Percentiles rank a stretch among this genome's conserved stretches.
phyloP scores from a whole-genome alignment of 2,113 vertebrate species.

The Bubo scandiacus region DNA sequence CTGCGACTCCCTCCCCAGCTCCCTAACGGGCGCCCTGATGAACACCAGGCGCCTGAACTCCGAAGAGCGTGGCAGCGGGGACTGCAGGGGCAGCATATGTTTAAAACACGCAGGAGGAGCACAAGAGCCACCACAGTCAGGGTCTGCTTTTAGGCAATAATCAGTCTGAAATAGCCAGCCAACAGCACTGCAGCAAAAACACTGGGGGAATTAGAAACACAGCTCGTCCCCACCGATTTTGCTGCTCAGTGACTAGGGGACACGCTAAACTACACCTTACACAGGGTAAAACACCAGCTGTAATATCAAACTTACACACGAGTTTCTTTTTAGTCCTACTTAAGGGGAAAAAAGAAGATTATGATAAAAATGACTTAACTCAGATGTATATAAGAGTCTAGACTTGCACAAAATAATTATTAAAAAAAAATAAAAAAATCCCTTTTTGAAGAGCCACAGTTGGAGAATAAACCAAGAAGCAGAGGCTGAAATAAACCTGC shows the following conservation, averaged over 20 bases:
- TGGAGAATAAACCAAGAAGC: background rate
- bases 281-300: background rate
- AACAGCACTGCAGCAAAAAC: background rate
- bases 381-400: background rate
- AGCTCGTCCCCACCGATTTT: background rate
- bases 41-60: background rate
- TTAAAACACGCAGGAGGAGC: background rate
- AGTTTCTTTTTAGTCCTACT: background rate
- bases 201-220: background rate
- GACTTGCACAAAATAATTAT: background rate
- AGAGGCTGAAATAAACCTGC: background rate
- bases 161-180: too few species aligned
- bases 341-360: background rate
- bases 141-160: background rate
- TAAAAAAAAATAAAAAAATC: background rate
- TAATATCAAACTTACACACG: background rate
- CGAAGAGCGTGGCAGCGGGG: fast-evolving
- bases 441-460: background rate
- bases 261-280: background rate
- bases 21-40: background rate
- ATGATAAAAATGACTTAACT: background rate
- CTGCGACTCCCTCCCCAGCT: background rate
- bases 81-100: background rate
- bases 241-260: background rate
- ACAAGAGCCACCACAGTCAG: fast-evolving